Conservation (phyloP, 2,113 vertebrate species). For the Octodon degus region DNA sequence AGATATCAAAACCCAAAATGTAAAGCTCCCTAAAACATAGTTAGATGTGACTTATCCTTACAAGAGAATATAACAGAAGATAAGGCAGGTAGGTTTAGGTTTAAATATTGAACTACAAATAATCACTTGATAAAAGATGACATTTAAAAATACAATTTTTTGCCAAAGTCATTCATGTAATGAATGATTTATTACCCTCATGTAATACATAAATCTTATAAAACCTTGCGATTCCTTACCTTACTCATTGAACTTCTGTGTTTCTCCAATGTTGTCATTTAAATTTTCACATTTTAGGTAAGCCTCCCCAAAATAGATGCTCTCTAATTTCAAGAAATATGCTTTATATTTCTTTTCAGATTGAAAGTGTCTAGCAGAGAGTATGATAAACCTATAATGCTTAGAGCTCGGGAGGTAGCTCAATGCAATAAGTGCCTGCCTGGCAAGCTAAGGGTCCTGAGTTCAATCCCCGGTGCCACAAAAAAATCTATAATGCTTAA, state of each 20-base stretch:
- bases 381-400: constrained; percentile 1
- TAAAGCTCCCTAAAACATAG: constrained; percentile 82
- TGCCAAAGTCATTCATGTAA: neutral
- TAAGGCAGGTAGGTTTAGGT: constrained; percentile 71
- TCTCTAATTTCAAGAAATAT: neutral
- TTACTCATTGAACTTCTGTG: neutral
- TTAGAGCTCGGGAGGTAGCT: neutral
- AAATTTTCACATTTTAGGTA: neutral
- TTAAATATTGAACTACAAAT: constrained; percentile 59
- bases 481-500: neutral
- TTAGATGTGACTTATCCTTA: constrained; percentile 70
- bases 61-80: constrained; percentile 77
- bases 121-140: constrained; percentile 7
- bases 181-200: neutral
- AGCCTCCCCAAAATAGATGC: neutral
- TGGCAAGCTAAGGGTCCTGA: too few species aligned
- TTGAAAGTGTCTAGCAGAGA: neutral
- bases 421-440: too few species aligned
- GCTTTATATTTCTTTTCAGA: neutral
- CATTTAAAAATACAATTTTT: neutral
- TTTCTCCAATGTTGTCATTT: neutral
- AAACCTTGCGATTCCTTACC: neutral
- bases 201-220: neutral
- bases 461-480: too few species aligned
- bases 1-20: constrained; percentile 76